These are phyloP conservation scores for Epistrophella euchroma DNA, from an alignment of 2,888 invertebrate genomes.

Conservation along the genomic window DNA sequence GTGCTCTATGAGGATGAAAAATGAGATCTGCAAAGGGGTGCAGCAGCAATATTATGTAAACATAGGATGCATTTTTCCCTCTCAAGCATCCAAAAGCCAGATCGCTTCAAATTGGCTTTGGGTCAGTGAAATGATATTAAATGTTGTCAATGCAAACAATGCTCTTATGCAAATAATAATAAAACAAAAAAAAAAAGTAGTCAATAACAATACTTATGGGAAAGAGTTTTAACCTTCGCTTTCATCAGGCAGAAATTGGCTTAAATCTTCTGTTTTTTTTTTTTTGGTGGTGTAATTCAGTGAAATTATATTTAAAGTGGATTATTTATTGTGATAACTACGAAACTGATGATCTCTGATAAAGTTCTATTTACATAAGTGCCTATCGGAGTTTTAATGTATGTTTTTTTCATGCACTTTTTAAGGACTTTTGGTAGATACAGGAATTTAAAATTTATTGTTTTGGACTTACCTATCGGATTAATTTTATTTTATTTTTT, in stretches of 20 bases:
- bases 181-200: background rate
- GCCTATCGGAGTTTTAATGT: background rate
- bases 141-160: constrained; percentile 23
- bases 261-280: background rate
- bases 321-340: constrained; percentile 5
- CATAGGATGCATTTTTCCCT: background rate
- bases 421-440: background rate
- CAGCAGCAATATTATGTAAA: constrained; percentile 7
- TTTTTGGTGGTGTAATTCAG: constrained; percentile 15
- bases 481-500: background rate
- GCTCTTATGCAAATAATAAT: background rate
- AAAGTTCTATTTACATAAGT: background rate
- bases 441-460: background rate
- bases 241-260: constrained; percentile 3
- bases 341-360: background rate
- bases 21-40: constrained; percentile 44
- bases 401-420: background rate
- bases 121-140: constrained; percentile 61
- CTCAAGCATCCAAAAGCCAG: constrained; percentile 12
- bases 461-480: background rate
- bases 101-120: constrained; percentile 35
- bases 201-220: background rate
- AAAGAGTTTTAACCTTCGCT: constrained; percentile 9
- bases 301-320: constrained; percentile 19
- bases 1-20: constrained; percentile 24